Conservation (phyloP, 2,797 vertebrate species). For the Cephalopachus bancanus region DNA sequence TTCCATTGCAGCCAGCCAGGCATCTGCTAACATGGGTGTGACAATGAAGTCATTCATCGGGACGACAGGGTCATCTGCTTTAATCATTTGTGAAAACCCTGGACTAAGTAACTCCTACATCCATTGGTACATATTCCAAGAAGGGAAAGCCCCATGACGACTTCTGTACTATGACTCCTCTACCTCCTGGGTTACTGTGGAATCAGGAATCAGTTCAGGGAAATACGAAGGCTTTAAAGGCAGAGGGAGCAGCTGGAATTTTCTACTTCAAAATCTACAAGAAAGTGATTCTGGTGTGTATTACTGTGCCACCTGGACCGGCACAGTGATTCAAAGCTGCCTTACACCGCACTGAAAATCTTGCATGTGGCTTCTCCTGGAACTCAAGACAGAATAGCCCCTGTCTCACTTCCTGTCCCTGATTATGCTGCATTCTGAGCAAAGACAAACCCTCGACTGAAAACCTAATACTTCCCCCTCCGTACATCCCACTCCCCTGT, state of each 20-base stretch:
- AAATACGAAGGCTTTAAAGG: fast-evolving
- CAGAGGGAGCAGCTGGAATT: fast-evolving
- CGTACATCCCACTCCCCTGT: neutral
- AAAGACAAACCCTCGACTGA: neutral
- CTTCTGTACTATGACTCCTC: neutral
- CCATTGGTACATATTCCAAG: constrained; percentile 63
- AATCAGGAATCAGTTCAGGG: fast-evolving
- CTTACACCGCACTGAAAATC: neutral
- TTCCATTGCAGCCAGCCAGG: neutral
- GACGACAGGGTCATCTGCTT: fast-evolving
- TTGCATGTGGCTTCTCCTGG: neutral
- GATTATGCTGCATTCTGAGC: neutral
- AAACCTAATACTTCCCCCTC: too few species aligned
- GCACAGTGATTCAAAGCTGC: constrained; percentile 26
- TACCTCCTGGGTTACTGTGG: fast-evolving
- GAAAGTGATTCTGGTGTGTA: constrained; percentile 69
- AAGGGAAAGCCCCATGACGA: fast-evolving
- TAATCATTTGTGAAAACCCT: constrained; percentile 19
- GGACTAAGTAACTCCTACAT: fast-evolving
- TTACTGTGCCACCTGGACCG: constrained; percentile 72
- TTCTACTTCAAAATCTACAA: constrained; percentile 53
- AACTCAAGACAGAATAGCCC: neutral
- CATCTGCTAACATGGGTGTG: neutral
- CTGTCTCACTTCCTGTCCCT: neutral
- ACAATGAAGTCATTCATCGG: neutral